Conservation (phyloP, 1,140 invertebrate genomes). For the Papilio xuthus region DNA sequence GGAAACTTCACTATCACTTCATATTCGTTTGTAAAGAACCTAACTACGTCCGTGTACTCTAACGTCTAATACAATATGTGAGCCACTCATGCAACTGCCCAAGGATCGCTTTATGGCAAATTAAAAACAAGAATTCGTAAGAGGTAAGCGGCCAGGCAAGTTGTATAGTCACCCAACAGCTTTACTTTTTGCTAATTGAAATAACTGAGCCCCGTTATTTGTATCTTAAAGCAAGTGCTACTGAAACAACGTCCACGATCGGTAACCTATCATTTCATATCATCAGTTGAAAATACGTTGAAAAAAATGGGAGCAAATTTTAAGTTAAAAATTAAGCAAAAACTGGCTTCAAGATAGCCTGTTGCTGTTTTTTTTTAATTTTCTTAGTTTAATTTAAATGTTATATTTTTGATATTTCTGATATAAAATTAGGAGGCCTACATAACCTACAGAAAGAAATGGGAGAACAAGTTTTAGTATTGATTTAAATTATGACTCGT, state of each 20-base stretch:
- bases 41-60: neutral
- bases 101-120: neutral
- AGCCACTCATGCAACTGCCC: neutral
- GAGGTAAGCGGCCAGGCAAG: slow-evolving; percentile 9
- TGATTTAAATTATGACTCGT: neutral
- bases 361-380: neutral
- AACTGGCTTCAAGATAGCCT: neutral
- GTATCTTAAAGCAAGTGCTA: slow-evolving; percentile 4
- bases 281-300: neutral
- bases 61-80: neutral
- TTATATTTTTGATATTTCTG: neutral
- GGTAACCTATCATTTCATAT: neutral
- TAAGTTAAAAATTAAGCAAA: neutral
- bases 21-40: neutral
- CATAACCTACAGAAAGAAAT: neutral
- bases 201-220: slow-evolving; percentile 20
- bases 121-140: slow-evolving; percentile 25
- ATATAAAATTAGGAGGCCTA: neutral
- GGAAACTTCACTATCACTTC: neutral
- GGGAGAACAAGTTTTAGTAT: too few relatives aligned
- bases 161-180: slow-evolving; percentile 26
- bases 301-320: neutral
- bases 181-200: slow-evolving; percentile 33
- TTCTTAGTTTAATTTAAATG: neutral
- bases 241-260: neutral